Evolutionary conservation across 2,888 invertebrate genomes (phyloP).

Genomic region (Colletes collaris): DNA sequence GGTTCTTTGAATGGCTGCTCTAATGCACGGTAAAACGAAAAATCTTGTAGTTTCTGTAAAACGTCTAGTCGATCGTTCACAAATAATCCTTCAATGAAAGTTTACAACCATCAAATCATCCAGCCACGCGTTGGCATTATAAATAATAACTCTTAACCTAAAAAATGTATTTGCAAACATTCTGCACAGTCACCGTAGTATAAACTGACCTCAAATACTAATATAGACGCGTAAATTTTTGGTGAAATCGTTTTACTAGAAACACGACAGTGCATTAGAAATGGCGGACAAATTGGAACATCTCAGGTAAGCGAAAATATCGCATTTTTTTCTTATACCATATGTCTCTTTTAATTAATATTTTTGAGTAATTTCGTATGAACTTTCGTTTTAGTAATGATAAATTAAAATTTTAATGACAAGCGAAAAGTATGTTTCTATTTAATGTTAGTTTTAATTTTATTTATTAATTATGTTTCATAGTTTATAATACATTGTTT

Average conservation of each 20-base stretch:
- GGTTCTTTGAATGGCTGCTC: conserved; percentile 35
- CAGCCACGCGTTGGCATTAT: neutral
- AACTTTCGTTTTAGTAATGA: neutral
- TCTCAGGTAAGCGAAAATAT: conserved; percentile 61
- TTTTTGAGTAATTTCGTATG: neutral
- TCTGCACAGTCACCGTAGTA: conserved; percentile 61
- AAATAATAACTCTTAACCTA: conserved; percentile 57
- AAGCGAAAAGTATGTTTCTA: no score
- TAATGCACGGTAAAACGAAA: conserved; percentile 39
- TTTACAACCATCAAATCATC: neutral
- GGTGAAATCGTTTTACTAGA: conserved; percentile 8
- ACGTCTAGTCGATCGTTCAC: neutral
- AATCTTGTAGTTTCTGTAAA: conserved; percentile 23
- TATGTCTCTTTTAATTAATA: neutral
- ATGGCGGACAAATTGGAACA: conserved; percentile 58
- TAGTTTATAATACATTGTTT: neutral
- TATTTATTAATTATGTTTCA: neutral
- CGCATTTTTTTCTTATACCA: neutral
- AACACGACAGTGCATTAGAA: conserved; percentile 7
- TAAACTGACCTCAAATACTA: conserved; percentile 25
- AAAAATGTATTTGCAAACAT: conserved; percentile 77
- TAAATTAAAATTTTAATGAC: conserved; percentile 34
- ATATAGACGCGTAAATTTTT: conserved; percentile 28
- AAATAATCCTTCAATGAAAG: conserved; percentile 14
- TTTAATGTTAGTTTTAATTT: neutral